Evolutionary conservation across 2,888 invertebrate genomes (phyloP), one percentile per base, ranked within the genome.

Genomic region (Pelosia muscerda): DNA sequence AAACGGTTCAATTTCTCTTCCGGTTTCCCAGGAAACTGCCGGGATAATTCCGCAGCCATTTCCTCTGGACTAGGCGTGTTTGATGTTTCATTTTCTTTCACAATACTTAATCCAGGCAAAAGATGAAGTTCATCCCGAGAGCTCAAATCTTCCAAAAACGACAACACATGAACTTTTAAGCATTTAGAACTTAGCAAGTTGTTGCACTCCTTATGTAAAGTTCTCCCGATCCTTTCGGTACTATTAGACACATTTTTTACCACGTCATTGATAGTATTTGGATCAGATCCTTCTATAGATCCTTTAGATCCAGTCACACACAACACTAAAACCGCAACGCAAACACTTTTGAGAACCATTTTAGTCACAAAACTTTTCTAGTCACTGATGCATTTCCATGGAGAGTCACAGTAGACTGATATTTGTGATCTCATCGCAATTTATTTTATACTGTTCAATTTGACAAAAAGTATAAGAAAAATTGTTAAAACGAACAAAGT

Each of bases 11-110:
- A 88, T 25, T 97, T 96, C 67, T 97, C 97, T 72, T 97, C 97
- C 0, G 97, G 96, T 84, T 97, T 97, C 60, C 97, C 96, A 0
- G 97, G 97, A 82, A 97, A 97, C 78, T 97, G 97, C 49, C 97
- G 95, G 0, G 97, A 97, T 0, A 97, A 88, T 82, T 97, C 97
- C 71, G 92, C 96, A 71, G 92, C 96, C 64, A 97, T 95, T 73
- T 97, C 95, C 71, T 96, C 96, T 22, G 96, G 94, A 2, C 95
- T 95, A 9, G 96, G 93, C 6, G 94, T 84, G 6, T 82, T 82
- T 0, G 69, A 67, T 19, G 90, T 89, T n/a, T 83, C 81, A 68
- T 95, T 95, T 79, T 97, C 97, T 72, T 96, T 96, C 13, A 97
- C 96, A 31, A 98, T 96, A 76, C 96, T 96, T n/a, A 98, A 94